These are phyloP conservation scores for Coronaproctus castanopsis DNA, from an alignment of 2,888 invertebrate genomes.

Conservation along the genomic window DNA sequence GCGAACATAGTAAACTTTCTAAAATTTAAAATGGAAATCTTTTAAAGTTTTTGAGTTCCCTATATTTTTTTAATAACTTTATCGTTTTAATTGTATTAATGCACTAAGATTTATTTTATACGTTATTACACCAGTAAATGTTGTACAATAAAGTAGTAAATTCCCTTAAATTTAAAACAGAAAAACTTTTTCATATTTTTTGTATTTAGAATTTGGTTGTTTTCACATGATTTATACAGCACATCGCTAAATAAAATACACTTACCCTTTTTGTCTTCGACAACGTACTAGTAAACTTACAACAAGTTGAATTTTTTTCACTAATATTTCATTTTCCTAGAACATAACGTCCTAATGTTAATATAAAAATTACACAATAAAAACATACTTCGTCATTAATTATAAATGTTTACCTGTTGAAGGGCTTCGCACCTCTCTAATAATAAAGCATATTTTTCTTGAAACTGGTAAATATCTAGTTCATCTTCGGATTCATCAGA, in stretches of 20 bases:
- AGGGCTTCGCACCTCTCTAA: constrained; percentile 52
- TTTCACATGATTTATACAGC: not conserved
- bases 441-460: constrained; percentile 50
- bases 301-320: constrained; percentile 46
- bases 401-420: constrained; percentile 31
- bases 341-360: constrained; percentile 15
- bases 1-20: too few species aligned
- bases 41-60: too few species aligned
- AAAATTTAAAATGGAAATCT: too few species aligned
- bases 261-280: constrained; percentile 40
- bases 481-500: constrained; percentile 40
- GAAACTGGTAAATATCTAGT: constrained; percentile 42
- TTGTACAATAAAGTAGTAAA: too few species aligned
- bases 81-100: too few species aligned
- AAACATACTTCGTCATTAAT: not conserved
- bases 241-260: constrained; percentile 9
- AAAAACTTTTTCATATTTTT: too few species aligned
- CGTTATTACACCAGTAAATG: too few species aligned
- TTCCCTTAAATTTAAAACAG: too few species aligned
- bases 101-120: too few species aligned
- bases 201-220: too few species aligned
- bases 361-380: not conserved
- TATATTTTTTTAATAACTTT: too few species aligned
- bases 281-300: constrained; percentile 45
- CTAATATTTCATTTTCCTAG: constrained; percentile 50